Base-by-base conservation (phyloP, 2,888 invertebrate genomes). In the Euzophera pinguis region DNA sequence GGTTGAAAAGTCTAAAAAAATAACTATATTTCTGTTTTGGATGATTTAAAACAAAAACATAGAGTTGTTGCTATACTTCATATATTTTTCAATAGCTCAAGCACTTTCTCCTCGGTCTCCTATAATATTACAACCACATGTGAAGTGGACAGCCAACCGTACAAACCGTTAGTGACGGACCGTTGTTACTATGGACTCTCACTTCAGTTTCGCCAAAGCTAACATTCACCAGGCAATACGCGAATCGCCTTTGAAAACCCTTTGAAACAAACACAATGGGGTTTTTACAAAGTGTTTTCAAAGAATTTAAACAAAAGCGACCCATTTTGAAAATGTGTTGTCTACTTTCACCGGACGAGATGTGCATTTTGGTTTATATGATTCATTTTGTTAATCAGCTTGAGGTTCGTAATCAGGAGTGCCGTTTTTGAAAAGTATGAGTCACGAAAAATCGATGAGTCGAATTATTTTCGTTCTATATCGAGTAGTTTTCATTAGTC, bases 161-260 rank as follows among this genome's bases (percentile, higher is more conserved):
- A 4, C 12, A 37, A 2, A 49, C 49, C 49, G 49, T 50, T 50
- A 50, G 29, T 10, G 2, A 22, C 14, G 3, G 32, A 12, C 43
- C 13, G 48, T 13, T 41, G 14, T 50, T 27, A 32, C 49, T 50
- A 41, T 32, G 39, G 39, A 39, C 49, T 50, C 49, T 50, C 49
- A 50, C 39, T 50, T 39, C 29, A 29, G 29, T 50, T 27, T 50
- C 49, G 14, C 39, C 32, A 13, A 27, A 38, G 39, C 13, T 10
- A 50, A 16, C 49, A 47, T 47, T 47, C 37, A 41, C 49, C 14
- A 32, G 49, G 14, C 39, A 50, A 50, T 50, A 50, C 39, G 39
- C 39, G 32, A 41, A 50, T 50, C 14, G 14, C 32, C 34, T n/a
- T 50, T 50, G 29, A 14, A 39, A 50, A 29, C 38, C 49, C 38